Conservation (phyloP, 2,888 invertebrate genomes). For the Apamea epomidion region DNA sequence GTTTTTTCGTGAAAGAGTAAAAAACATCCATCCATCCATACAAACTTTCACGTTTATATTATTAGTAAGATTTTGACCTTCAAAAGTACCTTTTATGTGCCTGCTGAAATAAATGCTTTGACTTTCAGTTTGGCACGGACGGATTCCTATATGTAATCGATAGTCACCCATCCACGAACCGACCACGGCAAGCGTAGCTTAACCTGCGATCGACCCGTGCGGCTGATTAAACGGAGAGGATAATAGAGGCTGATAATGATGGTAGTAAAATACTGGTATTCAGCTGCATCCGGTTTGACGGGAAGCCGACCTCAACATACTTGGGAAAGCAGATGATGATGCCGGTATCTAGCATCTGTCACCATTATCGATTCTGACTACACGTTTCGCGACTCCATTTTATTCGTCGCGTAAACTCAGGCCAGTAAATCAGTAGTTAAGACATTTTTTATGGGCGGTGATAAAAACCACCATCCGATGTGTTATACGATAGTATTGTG, state of each 20-base stretch:
- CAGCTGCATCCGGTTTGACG: background rate
- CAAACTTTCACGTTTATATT: too few species aligned
- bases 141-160: background rate
- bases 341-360: background rate
- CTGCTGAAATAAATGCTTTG: background rate
- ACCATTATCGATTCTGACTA: slow-evolving; percentile 21
- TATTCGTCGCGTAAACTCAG: slow-evolving; percentile 52
- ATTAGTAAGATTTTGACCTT: too few species aligned
- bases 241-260: background rate
- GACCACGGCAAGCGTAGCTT: background rate
- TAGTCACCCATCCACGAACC: too few species aligned
- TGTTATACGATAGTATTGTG: slow-evolving; percentile 30
- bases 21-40: too few species aligned
- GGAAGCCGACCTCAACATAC: background rate
- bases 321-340: background rate
- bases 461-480: slow-evolving; percentile 56
- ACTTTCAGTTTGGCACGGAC: background rate
- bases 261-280: background rate
- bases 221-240: background rate
- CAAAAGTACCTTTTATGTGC: background rate
- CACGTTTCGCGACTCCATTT: slow-evolving; percentile 41
- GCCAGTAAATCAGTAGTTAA: slow-evolving; percentile 57
- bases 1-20: too few species aligned
- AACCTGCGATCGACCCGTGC: background rate
- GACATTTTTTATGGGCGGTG: slow-evolving; percentile 53